Evolutionary conservation across 92 coral and sea anemone species (phyloP), one percentile per base, ranked within the genome.

Genomic region (Parazoanthus swiftii): DNA sequence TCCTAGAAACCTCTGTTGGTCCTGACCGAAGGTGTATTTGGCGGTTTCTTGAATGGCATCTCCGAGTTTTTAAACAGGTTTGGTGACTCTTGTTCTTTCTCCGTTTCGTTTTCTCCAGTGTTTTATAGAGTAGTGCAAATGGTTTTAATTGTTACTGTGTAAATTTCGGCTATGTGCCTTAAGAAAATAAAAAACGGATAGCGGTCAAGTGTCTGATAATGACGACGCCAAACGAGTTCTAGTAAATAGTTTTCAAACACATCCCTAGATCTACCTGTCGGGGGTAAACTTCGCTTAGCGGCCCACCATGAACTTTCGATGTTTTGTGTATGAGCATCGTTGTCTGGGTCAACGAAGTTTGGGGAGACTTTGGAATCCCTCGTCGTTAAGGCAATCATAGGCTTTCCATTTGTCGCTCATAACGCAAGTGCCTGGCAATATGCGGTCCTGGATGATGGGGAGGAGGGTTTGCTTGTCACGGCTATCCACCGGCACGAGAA

Each of bases 381-480:
- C 80, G 23, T 76, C 80, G 5, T 76, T 20, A 9, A 76, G 80
- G 80, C 80, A 76, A 38, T 76, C 80, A 33, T 72, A 72, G 14
- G 77, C 77, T 72, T n/a, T 72, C 77, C 77, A 72, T 16, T 23
- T 23, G 39, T 37, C 54, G 39, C 80, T 76, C 20, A 76, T 76
- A 8, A 76, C 54, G 80, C n/a, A 39, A 2, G 80, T 76, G 2
- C 80, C 80, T 2, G 80, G 56, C 51, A 76, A 39, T 38, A 76
- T 42, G 58, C 16, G 21, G 21, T 76, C 80, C 20, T 39, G 18
- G 48, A 72, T 72, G 76, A 72, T 72, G 38, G 76, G 76, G 39
- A 73, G 33, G 33, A 29, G 33, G 33, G 33, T 29, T 29, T 29
- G 33, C 33, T 29, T 29, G 33, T 29, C 33, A 29, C 33, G 33